Base-by-base conservation (phyloP, 2,797 vertebrate species). In the Buphagus erythrorhynchus region DNA sequence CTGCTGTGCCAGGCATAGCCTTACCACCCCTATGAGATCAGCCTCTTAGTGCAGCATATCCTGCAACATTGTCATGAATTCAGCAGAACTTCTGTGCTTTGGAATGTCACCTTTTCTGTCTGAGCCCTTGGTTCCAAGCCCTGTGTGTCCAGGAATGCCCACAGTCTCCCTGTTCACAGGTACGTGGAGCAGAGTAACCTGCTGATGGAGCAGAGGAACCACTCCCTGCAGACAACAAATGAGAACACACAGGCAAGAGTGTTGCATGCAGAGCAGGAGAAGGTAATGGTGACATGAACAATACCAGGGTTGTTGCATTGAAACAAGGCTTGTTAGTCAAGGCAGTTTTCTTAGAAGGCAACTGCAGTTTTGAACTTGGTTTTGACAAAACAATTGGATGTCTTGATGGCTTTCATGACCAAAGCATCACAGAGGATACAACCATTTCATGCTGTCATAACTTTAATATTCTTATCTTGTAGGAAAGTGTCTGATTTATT, bases 221-320 rank as follows among this genome's bases (percentile, higher is more conserved):
- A 99, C 89, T 99, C 99, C 1, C 98, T 99, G 79, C 99, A 99
- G 83, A 98, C 98, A 8, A 98, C 98, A 89, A 99, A 98, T 8
- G 99, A 99, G 91, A 99, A 98, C 89, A 99, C 97, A 91, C 99
- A 99, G 97, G 98, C 98, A 59, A 98, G 98, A 88, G 97, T 99
- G 36, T 98, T 99, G 95, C 99, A 99, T 96, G 99, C 99, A 13
- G 99, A 99, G 84, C 99, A 99, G 95, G 99, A 99, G 97, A 99
- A 99, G 99, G 99, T 99, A 97, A 95, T 67, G 73, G 61, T 55
- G 89, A 12, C 81, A 6, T 13, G 36, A 35, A 29, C 74, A 62
- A 46, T 43, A 51, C 51, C n/a, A 5, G 8, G 14, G 2, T 13
- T 45, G 11, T 28, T 31, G 40, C 33, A 17, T 29, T 81, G 8